These are phyloP conservation scores for Agrenia bidenticulata DNA, from an alignment of 2,888 invertebrate genomes.

Conservation along the genomic window DNA sequence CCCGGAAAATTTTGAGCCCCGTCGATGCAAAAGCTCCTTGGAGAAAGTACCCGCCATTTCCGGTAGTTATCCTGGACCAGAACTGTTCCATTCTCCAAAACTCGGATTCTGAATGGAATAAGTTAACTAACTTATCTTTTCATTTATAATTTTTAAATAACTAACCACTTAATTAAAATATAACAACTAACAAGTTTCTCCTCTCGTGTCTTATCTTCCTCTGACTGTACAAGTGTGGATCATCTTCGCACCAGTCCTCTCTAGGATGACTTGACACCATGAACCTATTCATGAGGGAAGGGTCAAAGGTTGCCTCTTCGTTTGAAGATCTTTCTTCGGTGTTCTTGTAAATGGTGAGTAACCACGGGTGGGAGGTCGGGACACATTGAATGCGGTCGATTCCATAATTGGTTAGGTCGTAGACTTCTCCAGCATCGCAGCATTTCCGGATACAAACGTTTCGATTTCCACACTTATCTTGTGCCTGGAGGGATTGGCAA, in stretches of 20 bases:
- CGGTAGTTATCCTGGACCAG: constrained; percentile 11
- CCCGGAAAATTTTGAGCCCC: constrained; percentile 32
- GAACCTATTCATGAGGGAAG: background rate
- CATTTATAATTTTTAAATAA: background rate
- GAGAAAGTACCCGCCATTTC: constrained; percentile 27
- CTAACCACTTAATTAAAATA: background rate
- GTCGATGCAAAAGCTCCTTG: constrained; percentile 35
- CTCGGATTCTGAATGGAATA: constrained; percentile 36
- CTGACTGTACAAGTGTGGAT: constrained; percentile 19
- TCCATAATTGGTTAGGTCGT: constrained; percentile 28
- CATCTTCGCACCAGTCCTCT: constrained; percentile 24
- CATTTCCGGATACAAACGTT: constrained; percentile 28
- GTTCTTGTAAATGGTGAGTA: constrained; percentile 15
- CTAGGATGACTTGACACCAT: constrained; percentile 22
- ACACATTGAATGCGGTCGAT: constrained; percentile 24
- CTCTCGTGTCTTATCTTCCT: constrained; percentile 16
- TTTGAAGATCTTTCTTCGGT: background rate
- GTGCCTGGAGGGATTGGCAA: too few relatives aligned
- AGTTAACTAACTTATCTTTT: background rate
- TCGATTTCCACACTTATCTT: too few relatives aligned
- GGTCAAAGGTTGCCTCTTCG: background rate
- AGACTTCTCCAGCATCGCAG: constrained; percentile 25
- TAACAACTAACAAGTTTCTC: constrained; percentile 21
- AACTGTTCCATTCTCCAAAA: constrained; percentile 32
- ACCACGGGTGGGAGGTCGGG: constrained; percentile 18